phyloP scores from a whole-genome alignment of 2,113 vertebrate species.

The Thalassarche chlororhynchos region DNA sequence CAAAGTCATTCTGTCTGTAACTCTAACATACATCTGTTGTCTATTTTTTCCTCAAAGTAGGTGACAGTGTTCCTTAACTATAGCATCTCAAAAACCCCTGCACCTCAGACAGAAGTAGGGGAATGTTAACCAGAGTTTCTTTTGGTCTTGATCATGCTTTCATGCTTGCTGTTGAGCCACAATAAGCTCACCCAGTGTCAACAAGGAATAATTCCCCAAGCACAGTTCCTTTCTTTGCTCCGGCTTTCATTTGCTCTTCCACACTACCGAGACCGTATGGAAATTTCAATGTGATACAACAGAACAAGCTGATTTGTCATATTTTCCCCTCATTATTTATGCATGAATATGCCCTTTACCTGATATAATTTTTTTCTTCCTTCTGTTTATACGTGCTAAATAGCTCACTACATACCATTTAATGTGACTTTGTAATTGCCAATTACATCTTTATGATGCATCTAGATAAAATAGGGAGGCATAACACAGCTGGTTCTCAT shows the following conservation, averaged over 20 bases:
- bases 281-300: neutral
- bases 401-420: neutral
- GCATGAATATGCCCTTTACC: neutral
- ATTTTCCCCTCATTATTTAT: neutral
- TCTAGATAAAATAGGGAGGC: neutral
- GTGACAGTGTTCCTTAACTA: neutral
- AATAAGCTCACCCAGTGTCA: neutral
- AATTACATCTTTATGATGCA: neutral
- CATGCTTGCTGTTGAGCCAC: neutral
- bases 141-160: neutral
- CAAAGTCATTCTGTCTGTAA: conserved; percentile 61
- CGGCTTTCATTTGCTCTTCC: neutral
- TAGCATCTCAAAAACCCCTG: neutral
- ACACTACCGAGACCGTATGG: neutral
- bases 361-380: neutral
- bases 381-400: neutral
- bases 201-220: neutral
- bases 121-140: neutral
- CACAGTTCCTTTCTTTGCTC: neutral
- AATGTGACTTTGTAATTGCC: neutral
- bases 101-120: neutral
- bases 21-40: neutral
- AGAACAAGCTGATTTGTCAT: neutral
- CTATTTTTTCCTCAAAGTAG: neutral
- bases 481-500: neutral